Percentiles rank a stretch among this genome's conserved stretches.
Evolutionary conservation across 2,888 invertebrate species (phyloP).

Genomic region (Dusona sp.): DNA sequence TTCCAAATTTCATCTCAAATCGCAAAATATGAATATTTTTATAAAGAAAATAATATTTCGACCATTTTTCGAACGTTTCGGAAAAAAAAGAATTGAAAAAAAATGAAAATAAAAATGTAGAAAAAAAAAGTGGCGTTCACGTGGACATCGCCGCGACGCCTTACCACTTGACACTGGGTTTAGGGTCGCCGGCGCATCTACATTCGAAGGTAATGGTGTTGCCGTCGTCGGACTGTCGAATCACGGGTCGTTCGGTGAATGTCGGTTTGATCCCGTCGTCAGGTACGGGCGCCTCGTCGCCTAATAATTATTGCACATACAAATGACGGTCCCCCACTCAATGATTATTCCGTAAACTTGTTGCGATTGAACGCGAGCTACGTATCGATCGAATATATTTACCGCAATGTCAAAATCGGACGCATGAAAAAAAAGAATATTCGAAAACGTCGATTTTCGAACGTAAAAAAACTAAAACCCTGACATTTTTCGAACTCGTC

Average conservation of each 20-base stretch:
- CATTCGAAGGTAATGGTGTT: conserved; percentile 98
- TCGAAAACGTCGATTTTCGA: not conserved
- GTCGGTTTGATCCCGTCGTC: conserved; percentile 98
- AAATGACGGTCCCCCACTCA: conserved; percentile 56
- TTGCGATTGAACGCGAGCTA: conserved; percentile 55
- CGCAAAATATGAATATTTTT: too few species aligned
- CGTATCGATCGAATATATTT: conserved; percentile 69
- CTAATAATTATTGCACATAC: conserved; percentile 85
- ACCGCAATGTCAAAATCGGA: not conserved
- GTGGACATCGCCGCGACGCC: conserved; percentile 79
- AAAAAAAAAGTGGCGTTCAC: conserved; percentile 43
- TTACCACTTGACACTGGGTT: conserved; percentile 97
- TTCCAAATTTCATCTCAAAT: not conserved
- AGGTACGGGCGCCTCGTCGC: conserved; percentile 97
- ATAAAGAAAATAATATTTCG: not conserved
- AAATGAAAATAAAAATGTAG: conserved; percentile 23
- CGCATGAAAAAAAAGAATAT: conserved; percentile 6
- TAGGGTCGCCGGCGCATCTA: conserved; percentile 98
- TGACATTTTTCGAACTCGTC: not conserved
- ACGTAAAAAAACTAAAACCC: not conserved
- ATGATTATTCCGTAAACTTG: conserved; percentile 35
- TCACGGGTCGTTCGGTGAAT: conserved; percentile 98
- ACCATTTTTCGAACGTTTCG: not conserved
- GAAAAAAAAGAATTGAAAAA: conserved; percentile 23
- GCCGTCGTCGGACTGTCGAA: conserved; percentile 98